A percentile compares a stretch with the other conserved stretches of the same genome.
Conservation (phyloP, 2,113 vertebrate species). For the Tachuris rubrigastra region DNA sequence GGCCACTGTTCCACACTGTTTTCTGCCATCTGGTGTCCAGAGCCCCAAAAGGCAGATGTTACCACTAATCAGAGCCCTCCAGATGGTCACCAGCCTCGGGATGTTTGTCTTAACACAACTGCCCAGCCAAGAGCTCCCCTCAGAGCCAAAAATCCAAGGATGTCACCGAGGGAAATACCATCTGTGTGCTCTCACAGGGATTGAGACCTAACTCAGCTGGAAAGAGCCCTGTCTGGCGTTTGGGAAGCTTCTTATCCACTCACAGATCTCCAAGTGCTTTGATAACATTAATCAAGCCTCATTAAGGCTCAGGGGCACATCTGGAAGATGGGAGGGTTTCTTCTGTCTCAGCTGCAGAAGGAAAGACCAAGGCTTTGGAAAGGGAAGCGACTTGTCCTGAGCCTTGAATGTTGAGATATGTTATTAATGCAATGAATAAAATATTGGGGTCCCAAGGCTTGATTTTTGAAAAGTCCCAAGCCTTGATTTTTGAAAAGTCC, state of each 20-base stretch:
- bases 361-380: neutral
- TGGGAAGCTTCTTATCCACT: neutral
- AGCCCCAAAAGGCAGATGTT: conserved; percentile 22
- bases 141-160: neutral
- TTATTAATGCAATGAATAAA: neutral
- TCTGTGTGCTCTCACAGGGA: neutral
- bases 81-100: conserved; percentile 42
- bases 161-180: neutral
- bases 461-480: too few species aligned
- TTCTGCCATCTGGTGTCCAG: conserved; percentile 24
- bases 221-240: neutral
- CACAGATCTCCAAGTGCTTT: neutral
- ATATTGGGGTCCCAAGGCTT: neutral
- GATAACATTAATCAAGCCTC: conserved; percentile 1
- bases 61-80: neutral
- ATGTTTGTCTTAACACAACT: conserved; percentile 22
- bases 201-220: neutral
- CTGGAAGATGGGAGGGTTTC: neutral
- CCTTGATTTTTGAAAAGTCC: too few species aligned
- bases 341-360: neutral
- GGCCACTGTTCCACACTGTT: neutral
- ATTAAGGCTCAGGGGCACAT: neutral
- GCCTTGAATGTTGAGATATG: neutral
- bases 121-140: neutral
- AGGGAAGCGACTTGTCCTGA: neutral